These are phyloP conservation scores for Drosophila parvula DNA, from an alignment of 1,140 invertebrate genomes.

Conservation along the genomic window DNA sequence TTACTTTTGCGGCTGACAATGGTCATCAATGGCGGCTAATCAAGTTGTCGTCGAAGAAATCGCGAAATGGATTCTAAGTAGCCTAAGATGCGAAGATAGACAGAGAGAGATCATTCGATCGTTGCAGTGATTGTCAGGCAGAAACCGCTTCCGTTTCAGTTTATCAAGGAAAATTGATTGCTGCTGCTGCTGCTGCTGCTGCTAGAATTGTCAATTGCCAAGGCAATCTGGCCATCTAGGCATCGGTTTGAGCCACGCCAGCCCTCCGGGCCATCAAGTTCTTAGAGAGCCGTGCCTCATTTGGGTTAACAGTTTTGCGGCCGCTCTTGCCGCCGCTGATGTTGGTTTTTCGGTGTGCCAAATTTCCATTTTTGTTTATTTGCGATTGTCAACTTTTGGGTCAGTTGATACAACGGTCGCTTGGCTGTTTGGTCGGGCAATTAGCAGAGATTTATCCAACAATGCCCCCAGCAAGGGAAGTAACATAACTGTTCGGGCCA, in stretches of 20 bases:
- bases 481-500: slow-evolving; percentile 45
- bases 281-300: slow-evolving; percentile 24
- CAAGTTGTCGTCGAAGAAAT: slow-evolving; percentile 77
- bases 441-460: slow-evolving; percentile 67
- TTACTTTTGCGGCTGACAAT: slow-evolving; percentile 74
- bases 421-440: slow-evolving; percentile 50
- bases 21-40: slow-evolving; percentile 64
- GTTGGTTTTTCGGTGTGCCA: slow-evolving; percentile 55
- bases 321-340: slow-evolving; percentile 12
- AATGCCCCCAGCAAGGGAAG: slow-evolving; percentile 52
- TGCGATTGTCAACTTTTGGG: slow-evolving; percentile 67
- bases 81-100: slow-evolving; percentile 28
- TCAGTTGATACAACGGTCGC: slow-evolving; percentile 54
- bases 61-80: slow-evolving; percentile 69
- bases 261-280: slow-evolving; percentile 19
- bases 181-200: neutral
- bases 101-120: slow-evolving; percentile 38
- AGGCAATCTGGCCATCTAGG: slow-evolving; percentile 21
- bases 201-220: slow-evolving; percentile 46
- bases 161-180: slow-evolving; percentile 77
- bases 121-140: slow-evolving; percentile 61
- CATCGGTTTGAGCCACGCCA: slow-evolving; percentile 23
- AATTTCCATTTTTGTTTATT: slow-evolving; percentile 77
- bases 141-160: slow-evolving; percentile 79
- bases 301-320: slow-evolving; percentile 54